These are phyloP conservation scores for Dipus sagitta DNA, from an alignment of 2,797 vertebrate genomes.

Conservation along the genomic window DNA sequence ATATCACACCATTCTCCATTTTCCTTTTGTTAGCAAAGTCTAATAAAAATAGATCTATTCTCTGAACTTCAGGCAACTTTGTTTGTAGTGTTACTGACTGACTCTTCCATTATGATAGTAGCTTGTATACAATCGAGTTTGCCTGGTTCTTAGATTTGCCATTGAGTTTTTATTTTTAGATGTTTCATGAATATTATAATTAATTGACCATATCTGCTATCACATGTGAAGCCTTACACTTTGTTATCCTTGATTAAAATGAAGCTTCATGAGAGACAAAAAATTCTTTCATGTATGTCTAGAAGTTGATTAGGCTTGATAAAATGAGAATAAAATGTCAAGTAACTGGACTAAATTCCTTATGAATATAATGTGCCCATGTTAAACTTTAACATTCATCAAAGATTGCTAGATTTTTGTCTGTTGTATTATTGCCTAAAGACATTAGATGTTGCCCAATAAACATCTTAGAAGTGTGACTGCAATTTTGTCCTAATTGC, in stretches of 20 bases:
- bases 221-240: neutral
- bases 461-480: neutral
- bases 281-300: constrained; percentile 1
- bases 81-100: neutral
- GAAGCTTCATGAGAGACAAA: constrained; percentile 7
- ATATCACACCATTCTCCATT: neutral
- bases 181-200: constrained; percentile 33
- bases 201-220: neutral
- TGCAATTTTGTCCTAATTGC: constrained; percentile 47
- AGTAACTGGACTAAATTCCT: neutral
- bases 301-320: constrained; percentile 24
- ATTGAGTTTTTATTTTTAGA: neutral
- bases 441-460: neutral
- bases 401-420: constrained; percentile 16
- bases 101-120: neutral
- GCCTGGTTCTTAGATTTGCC: constrained; percentile 1
- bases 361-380: neutral
- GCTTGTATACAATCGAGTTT: constrained; percentile 8
- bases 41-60: too few relatives aligned
- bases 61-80: neutral
- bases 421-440: neutral
- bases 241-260: constrained; percentile 46
- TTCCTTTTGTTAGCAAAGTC: neutral
- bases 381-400: neutral
- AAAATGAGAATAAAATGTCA: neutral